Evolutionary conservation across 1,140 invertebrate species (phyloP).

Genomic region (Dysdera silvatica): DNA sequence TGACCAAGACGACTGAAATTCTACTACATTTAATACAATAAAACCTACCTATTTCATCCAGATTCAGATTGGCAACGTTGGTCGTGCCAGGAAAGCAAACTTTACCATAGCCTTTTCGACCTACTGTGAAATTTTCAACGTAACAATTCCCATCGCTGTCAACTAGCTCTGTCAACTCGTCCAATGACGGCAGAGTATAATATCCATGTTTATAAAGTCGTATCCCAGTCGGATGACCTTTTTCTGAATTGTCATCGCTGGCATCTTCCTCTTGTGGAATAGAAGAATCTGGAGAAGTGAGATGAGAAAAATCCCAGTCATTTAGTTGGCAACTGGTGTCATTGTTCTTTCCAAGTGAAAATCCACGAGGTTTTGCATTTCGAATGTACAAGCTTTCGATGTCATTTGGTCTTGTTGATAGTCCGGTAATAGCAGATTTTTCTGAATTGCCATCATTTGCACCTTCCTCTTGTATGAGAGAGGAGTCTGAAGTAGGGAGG

Average conservation of each 20-base stretch:
- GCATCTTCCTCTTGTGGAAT: neutral
- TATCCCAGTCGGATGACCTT: constrained; percentile 47
- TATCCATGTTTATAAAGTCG: constrained; percentile 60
- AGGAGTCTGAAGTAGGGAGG: neutral
- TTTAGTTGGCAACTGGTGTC: too few relatives aligned
- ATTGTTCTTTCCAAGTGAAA: too few relatives aligned
- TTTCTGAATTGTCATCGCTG: neutral
- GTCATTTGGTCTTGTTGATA: too few relatives aligned
- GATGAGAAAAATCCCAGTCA: too few relatives aligned
- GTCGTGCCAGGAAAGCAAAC: constrained; percentile 79
- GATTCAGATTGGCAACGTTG: constrained; percentile 77
- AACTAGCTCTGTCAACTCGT: constrained; percentile 58
- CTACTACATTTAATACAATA: too few relatives aligned
- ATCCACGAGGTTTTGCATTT: too few relatives aligned
- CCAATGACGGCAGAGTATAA: constrained; percentile 72
- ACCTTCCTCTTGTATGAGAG: neutral
- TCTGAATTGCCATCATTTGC: too few relatives aligned
- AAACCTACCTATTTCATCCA: constrained; percentile 69
- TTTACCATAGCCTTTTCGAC: constrained; percentile 82
- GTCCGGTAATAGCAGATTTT: too few relatives aligned
- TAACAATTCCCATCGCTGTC: constrained; percentile 66
- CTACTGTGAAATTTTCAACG: constrained; percentile 83
- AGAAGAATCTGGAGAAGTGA: too few relatives aligned
- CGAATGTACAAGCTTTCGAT: too few relatives aligned
- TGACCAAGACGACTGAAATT: too few relatives aligned